Evolutionary conservation across 2,113 vertebrate genomes (phyloP).

Genomic region (Cynocephalus volans): DNA sequence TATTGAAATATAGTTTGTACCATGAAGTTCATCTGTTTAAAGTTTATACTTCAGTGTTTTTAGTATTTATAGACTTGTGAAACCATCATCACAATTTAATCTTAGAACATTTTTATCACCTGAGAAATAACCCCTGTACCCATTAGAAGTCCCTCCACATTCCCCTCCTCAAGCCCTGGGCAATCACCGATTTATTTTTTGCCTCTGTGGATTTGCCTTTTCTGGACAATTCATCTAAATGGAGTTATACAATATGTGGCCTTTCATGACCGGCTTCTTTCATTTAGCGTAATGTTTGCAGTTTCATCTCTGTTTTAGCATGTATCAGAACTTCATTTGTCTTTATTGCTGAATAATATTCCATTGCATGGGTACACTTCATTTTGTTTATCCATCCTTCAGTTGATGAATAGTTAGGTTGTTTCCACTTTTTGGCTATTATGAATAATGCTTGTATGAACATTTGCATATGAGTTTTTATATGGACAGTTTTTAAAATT

Average conservation of each 20-base stretch:
- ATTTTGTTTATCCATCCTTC: background rate
- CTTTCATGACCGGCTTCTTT: background rate
- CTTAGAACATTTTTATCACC: constrained; percentile 4
- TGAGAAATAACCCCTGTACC: background rate
- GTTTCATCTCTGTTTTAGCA: background rate
- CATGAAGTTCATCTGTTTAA: background rate
- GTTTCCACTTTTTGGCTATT: background rate
- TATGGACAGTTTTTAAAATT: background rate
- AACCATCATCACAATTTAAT: constrained; percentile 16
- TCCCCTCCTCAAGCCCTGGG: background rate
- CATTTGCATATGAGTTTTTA: background rate
- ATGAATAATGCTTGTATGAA: background rate
- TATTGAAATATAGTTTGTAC: background rate
- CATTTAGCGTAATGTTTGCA: background rate
- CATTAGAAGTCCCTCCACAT: background rate
- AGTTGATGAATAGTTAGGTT: background rate
- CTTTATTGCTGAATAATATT: background rate
- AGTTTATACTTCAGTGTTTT: background rate
- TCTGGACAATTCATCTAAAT: background rate
- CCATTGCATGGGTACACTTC: background rate
- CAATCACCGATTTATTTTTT: background rate
- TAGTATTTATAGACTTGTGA: background rate
- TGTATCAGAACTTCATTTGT: background rate
- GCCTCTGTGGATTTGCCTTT: background rate
- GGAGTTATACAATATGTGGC: background rate